These are phyloP conservation scores for Nibea albiflora DNA, from an alignment of 2,113 vertebrate species.

Conservation along the genomic window DNA sequence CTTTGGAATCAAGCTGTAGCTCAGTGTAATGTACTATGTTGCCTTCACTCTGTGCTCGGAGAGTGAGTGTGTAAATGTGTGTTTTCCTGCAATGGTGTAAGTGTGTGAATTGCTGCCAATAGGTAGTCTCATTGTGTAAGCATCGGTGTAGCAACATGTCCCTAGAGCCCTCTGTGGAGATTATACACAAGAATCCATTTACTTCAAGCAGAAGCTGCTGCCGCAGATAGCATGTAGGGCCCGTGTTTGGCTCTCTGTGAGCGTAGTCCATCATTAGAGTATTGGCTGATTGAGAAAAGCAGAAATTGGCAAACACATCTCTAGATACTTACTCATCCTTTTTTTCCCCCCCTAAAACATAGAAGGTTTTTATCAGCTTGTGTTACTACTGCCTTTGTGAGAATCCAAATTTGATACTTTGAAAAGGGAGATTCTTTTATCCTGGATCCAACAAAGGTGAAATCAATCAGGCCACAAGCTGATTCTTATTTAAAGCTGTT, in stretches of 20 bases:
- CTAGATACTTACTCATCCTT: neutral
- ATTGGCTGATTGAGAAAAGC: slow-evolving; percentile 45
- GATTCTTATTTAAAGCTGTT: too few species aligned
- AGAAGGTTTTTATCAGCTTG: slow-evolving; percentile 1
- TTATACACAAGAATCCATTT: slow-evolving; percentile 73
- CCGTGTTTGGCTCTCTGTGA: slow-evolving; percentile 53
- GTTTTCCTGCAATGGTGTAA: slow-evolving; percentile 32
- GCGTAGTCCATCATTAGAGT: slow-evolving; percentile 21
- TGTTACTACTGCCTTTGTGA: slow-evolving; percentile 8
- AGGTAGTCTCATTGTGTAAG: slow-evolving; percentile 70
- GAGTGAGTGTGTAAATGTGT: slow-evolving; percentile 33
- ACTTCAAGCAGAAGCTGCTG: slow-evolving; percentile 53
- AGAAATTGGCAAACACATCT: slow-evolving; percentile 14
- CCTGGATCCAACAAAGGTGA: too few species aligned
- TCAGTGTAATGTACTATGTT: slow-evolving; percentile 15
- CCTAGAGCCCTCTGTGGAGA: slow-evolving; percentile 59
- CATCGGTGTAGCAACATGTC: slow-evolving; percentile 69
- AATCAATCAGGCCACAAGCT: too few species aligned
- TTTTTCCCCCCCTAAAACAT: slow-evolving; percentile 1
- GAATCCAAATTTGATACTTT: neutral
- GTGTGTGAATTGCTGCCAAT: slow-evolving; percentile 57
- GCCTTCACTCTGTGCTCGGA: slow-evolving; percentile 8
- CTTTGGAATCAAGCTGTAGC: slow-evolving; percentile 13
- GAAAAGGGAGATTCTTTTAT: too few species aligned
- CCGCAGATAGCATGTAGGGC: slow-evolving; percentile 36